phyloP scores from a whole-genome alignment of 2,113 vertebrate genomes.

The Pipa parva region DNA sequence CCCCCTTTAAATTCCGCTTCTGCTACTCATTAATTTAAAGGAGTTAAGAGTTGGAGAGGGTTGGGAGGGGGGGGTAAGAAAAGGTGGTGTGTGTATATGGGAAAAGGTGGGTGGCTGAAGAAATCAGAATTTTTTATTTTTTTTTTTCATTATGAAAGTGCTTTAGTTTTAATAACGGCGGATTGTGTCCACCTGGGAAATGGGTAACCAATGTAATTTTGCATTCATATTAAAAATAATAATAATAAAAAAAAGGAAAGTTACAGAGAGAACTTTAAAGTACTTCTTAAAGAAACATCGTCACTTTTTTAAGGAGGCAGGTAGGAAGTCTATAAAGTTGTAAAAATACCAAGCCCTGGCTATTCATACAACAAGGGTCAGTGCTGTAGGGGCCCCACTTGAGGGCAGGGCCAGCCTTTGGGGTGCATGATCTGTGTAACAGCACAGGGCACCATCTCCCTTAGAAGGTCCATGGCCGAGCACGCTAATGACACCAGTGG shows the following conservation, averaged over 20 bases:
- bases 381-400: too few relatives aligned
- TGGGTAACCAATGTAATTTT: conserved; percentile 75
- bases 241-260: conserved; percentile 24
- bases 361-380: too few relatives aligned
- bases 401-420: too few relatives aligned
- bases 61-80: background rate
- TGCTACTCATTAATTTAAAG: conserved; percentile 93
- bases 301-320: background rate
- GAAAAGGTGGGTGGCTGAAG: conserved; percentile 60
- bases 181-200: conserved; percentile 75
- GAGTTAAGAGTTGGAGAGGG: conserved; percentile 78
- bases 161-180: conserved; percentile 89
- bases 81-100: background rate
- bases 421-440: too few relatives aligned
- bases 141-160: conserved; percentile 95
- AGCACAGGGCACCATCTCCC: too few relatives aligned
- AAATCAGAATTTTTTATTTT: conserved; percentile 61
- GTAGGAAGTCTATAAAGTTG: background rate
- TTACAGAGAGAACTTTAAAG: conserved; percentile 59
- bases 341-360: too few relatives aligned
- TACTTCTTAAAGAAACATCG: conserved; percentile 55
- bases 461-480: too few relatives aligned
- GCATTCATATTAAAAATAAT: conserved; percentile 73
- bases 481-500: too few relatives aligned
- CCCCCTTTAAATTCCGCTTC: conserved; percentile 48